A percentile compares a stretch with the other conserved stretches of the same genome.
Evolutionary conservation across 2,797 vertebrate species (phyloP).

Genomic region (Anabacerthia variegaticeps): DNA sequence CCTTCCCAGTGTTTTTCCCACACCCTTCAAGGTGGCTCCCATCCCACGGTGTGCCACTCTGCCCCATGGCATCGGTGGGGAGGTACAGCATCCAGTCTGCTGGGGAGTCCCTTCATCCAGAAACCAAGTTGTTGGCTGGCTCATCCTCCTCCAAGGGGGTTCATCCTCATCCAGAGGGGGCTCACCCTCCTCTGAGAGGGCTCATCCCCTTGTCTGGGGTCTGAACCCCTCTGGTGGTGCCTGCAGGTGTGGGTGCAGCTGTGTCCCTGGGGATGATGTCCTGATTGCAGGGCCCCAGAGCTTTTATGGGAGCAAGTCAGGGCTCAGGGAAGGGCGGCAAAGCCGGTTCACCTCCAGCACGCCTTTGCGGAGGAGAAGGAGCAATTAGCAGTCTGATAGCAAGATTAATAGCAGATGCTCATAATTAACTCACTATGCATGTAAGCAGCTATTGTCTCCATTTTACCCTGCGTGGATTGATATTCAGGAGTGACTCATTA

Average conservation of each 20-base stretch:
- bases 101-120: background rate
- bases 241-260: background rate
- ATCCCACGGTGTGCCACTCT: accelerated
- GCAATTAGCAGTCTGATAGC: constrained; percentile 71
- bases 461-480: constrained; percentile 57
- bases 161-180: background rate
- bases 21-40: accelerated
- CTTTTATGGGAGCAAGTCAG: accelerated
- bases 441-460: constrained; percentile 72
- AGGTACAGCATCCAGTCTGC: accelerated
- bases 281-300: background rate
- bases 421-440: constrained; percentile 69
- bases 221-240: background rate
- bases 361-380: constrained; percentile 52
- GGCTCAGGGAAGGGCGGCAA: background rate
- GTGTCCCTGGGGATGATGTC: background rate
- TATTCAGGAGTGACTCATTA: constrained; percentile 70
- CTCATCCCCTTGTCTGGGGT: background rate
- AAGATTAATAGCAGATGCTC: constrained; percentile 73
- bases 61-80: accelerated
- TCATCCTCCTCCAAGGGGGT: background rate
- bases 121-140: accelerated
- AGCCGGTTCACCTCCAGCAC: constrained; percentile 14
- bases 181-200: background rate
- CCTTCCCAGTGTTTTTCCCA: background rate